Percentiles rank a stretch among this genome's conserved stretches.
These are phyloP conservation scores for Heteromyza rotundicornis DNA, from an alignment of 2,888 invertebrate genomes.

Conservation along the genomic window DNA sequence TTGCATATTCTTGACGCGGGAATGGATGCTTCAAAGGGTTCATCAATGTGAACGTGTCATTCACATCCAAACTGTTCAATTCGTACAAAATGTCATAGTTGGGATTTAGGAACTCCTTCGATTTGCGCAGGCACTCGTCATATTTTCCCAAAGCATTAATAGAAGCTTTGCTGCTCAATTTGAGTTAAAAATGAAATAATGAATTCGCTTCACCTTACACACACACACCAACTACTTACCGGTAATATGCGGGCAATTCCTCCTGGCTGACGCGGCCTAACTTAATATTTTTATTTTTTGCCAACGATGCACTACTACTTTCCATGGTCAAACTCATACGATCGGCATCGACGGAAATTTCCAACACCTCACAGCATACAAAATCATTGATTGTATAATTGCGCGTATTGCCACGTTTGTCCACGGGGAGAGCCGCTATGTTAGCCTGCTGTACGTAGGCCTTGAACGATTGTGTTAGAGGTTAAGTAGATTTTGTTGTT, in stretches of 20 bases:
- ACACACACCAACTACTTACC: constrained; percentile 68
- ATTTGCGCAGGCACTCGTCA: constrained; percentile 82
- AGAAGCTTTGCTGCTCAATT: background rate
- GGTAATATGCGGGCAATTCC: constrained; percentile 82
- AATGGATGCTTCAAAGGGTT: constrained; percentile 71
- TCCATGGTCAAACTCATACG: constrained; percentile 89
- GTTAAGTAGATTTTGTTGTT: background rate
- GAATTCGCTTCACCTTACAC: background rate
- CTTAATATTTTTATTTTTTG: constrained; percentile 74
- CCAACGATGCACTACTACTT: constrained; percentile 74
- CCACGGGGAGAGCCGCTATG: constrained; percentile 54
- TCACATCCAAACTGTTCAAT: constrained; percentile 66
- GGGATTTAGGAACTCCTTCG: constrained; percentile 87
- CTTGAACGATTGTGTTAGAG: too few relatives aligned
- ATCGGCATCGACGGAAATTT: constrained; percentile 84
- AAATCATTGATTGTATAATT: constrained; percentile 83
- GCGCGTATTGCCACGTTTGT: constrained; percentile 79
- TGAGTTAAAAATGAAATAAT: background rate
- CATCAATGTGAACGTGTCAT: constrained; percentile 55
- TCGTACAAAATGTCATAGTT: constrained; percentile 83
- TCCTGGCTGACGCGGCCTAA: constrained; percentile 83
- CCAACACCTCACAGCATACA: constrained; percentile 86
- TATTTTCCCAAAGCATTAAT: constrained; percentile 66
- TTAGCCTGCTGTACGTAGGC: constrained; percentile 38
- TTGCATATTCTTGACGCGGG: constrained; percentile 80